Conservation (phyloP, 2,888 invertebrate species). For the Polyommatus iphigenia region DNA sequence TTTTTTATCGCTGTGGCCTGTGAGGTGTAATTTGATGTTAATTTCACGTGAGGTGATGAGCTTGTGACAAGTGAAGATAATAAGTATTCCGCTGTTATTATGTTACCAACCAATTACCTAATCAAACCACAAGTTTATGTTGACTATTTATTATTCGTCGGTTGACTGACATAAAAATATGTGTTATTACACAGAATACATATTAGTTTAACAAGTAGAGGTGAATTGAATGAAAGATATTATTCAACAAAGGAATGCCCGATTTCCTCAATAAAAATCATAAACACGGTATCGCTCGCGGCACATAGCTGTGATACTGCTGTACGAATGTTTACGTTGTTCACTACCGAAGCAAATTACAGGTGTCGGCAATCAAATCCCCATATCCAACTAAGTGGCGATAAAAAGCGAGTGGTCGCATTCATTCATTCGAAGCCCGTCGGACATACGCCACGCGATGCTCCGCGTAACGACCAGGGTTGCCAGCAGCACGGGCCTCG, state of each 20-base stretch:
- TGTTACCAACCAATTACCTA: too few species aligned
- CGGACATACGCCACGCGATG: slow-evolving; percentile 38
- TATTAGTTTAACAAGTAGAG: too few species aligned
- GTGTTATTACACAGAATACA: not conserved
- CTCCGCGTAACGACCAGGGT: slow-evolving; percentile 38
- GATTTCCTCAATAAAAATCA: not conserved
- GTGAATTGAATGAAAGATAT: not conserved
- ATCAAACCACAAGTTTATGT: too few species aligned
- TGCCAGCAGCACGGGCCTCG: slow-evolving; percentile 19
- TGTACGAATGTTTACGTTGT: slow-evolving; percentile 32
- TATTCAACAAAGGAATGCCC: not conserved
- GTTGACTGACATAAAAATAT: too few species aligned
- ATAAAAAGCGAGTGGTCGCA: slow-evolving; percentile 66
- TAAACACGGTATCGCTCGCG: not conserved
- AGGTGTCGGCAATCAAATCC: slow-evolving; percentile 64
- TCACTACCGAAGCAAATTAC: slow-evolving; percentile 60
- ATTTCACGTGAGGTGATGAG: too few species aligned
- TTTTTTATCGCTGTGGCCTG: too few species aligned
- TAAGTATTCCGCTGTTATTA: too few species aligned
- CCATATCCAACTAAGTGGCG: slow-evolving; percentile 60
- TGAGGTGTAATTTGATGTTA: too few species aligned
- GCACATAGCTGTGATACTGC: not conserved
- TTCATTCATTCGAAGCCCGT: slow-evolving; percentile 48
- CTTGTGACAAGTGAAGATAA: too few species aligned
- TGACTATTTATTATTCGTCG: too few species aligned